Base-by-base conservation (phyloP, 2,888 invertebrate genomes). In the Tuta absoluta region DNA sequence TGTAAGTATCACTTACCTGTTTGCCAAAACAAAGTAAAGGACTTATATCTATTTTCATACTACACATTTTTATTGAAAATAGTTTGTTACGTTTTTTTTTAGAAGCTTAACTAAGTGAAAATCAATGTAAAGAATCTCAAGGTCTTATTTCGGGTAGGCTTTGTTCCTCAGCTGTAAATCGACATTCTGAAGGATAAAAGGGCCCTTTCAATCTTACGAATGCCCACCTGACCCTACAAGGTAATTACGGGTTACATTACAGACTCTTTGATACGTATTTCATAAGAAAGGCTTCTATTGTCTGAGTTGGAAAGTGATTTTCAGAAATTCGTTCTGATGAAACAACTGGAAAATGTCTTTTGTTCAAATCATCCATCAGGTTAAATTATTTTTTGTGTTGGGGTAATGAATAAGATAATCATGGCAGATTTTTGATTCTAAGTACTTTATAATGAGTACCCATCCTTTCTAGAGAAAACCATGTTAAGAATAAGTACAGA, bases 151-250 rank as follows among this genome's bases (percentile, higher is more conserved):
- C 77, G 69, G 72, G 66, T 71, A 66, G 69, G 77, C 80, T 84
- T 88, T 87, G 85, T 87, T 86, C 82, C 75, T 69, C 62, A 66
- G 74, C 78, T 80, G 82, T 82, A 85, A 85, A 84, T 85, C 80
- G 83, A 79, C 78, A 77, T 79, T 76, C 70, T 71, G 66, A 71
- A 51, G 62, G 72, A 75, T 81, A 80, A 84, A 82, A 79, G 77
- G 74, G 70, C 76, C 85, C 78, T 85, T 86, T 82, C 76, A 81
- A 80, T 77, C 78, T 73, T 68, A 77, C 80, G 75, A 81, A 80
- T 78, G 77, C 75, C 75, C 71, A 81, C 80, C 81, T 82, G 80
- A 82, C 82, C 80, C 75, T 70, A 64, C 70, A 70, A 72, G 77
- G 80, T 83, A 85, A 87, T 87, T 85, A 84, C 77, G 78, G 78